Conservation (phyloP, 2,797 vertebrate species). For the Pristis pectinata region DNA sequence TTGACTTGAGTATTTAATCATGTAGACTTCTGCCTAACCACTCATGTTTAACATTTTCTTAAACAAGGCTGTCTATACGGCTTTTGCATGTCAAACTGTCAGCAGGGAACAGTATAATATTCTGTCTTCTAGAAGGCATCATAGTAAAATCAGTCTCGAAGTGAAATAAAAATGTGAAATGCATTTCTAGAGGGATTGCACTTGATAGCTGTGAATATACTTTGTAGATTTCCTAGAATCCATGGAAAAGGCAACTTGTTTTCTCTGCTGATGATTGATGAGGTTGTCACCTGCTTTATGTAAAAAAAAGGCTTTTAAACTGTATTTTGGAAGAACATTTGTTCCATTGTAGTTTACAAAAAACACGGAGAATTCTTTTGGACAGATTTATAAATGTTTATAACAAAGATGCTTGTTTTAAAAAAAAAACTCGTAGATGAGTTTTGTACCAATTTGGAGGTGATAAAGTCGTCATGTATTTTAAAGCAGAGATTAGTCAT, state of each 20-base stretch:
- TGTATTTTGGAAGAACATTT: neutral
- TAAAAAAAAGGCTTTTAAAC: neutral
- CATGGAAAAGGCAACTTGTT: neutral
- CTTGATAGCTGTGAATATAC: neutral
- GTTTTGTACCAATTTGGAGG: neutral
- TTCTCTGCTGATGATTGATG: neutral
- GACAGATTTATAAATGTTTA: neutral
- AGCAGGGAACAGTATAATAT: neutral
- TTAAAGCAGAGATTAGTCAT: neutral
- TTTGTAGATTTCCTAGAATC: neutral
- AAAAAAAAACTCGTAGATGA: neutral
- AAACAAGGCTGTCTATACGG: neutral
- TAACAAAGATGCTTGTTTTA: neutral
- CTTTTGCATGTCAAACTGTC: neutral
- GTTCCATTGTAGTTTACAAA: neutral
- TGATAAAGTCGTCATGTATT: neutral
- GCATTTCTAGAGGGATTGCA: neutral
- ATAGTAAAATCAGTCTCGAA: neutral
- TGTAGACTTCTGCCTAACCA: neutral
- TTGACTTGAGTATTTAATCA: neutral
- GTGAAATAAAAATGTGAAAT: neutral
- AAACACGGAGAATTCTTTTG: neutral
- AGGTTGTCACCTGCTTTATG: neutral
- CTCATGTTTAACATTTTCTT: slow-evolving; percentile 8
- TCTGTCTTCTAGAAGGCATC: neutral